These are phyloP conservation scores for Tryphoninae sp. DNA, from an alignment of 2,888 invertebrate species.

Conservation along the genomic window DNA sequence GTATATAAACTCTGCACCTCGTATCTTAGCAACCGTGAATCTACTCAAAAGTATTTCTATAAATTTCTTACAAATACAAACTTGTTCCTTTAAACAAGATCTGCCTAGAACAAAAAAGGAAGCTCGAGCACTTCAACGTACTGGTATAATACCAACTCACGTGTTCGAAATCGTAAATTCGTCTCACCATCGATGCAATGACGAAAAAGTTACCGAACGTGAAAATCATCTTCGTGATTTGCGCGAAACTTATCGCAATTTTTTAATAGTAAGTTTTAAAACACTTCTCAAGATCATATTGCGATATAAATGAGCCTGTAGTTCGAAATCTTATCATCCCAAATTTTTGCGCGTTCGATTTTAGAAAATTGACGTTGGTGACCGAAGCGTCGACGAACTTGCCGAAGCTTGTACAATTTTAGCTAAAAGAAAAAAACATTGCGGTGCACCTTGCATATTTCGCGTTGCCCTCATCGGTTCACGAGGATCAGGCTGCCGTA, in stretches of 20 bases:
- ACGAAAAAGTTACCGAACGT: conserved; percentile 58
- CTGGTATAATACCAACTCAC: conserved; percentile 83
- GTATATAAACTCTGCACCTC: neutral
- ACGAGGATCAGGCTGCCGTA: conserved; percentile 84
- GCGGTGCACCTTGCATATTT: conserved; percentile 83
- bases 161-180: conserved; percentile 81
- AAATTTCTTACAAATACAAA: neutral
- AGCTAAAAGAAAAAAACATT: conserved; percentile 76
- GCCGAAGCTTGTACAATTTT: conserved; percentile 78
- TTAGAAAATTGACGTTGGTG: conserved; percentile 79
- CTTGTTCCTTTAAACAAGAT: conserved; percentile 71
- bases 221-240: conserved; percentile 77
- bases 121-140: conserved; percentile 80
- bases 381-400: conserved; percentile 77
- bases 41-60: no score
- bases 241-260: conserved; percentile 78
- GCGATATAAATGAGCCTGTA: neutral
- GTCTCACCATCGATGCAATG: conserved; percentile 6
- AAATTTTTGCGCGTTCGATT: neutral
- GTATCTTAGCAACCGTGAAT: no score
- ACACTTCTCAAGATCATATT: neutral
- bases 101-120: conserved; percentile 81
- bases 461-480: conserved; percentile 85
- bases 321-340: neutral
- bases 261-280: conserved; percentile 72